phyloP scores from a whole-genome alignment of 1,140 invertebrate species.

The Penaeus indicus region DNA sequence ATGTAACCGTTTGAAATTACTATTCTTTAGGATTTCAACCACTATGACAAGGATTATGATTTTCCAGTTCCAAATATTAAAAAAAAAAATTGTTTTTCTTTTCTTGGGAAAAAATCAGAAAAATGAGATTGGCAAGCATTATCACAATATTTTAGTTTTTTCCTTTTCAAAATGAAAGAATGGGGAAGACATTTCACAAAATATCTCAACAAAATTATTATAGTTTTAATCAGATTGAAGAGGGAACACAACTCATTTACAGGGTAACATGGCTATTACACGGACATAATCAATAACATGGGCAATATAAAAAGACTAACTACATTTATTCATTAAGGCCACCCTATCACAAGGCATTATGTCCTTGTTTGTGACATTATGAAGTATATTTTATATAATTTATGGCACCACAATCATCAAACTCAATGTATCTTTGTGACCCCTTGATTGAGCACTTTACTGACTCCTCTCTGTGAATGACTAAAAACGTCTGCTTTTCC shows the following conservation, averaged over 20 bases:
- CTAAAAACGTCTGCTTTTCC: no score
- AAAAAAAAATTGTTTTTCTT: no score
- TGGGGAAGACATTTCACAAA: constrained; percentile 35
- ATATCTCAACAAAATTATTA: neutral
- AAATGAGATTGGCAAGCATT: constrained; percentile 15
- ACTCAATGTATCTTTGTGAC: neutral
- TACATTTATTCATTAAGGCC: constrained; percentile 56
- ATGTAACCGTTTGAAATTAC: no score
- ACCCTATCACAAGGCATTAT: constrained; percentile 59
- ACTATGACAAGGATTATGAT: no score
- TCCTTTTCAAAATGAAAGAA: constrained; percentile 28
- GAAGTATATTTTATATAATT: constrained; percentile 40
- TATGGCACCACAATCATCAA: constrained; percentile 18
- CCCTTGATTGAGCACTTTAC: no score
- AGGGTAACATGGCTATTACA: neutral
- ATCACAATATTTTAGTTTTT: constrained; percentile 20
- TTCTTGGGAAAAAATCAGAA: neutral
- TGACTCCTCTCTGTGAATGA: no score
- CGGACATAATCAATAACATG: constrained; percentile 32
- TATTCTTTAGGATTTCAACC: no score
- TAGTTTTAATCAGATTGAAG: no score
- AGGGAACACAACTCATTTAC: no score
- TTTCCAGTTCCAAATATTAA: no score
- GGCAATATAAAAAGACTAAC: constrained; percentile 57
- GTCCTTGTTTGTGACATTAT: constrained; percentile 60